A percentile compares a stretch with the other conserved stretches of the same genome.
phyloP scores from a whole-genome alignment of 2,888 invertebrate genomes.

The Leptarthrus brevirostris region DNA sequence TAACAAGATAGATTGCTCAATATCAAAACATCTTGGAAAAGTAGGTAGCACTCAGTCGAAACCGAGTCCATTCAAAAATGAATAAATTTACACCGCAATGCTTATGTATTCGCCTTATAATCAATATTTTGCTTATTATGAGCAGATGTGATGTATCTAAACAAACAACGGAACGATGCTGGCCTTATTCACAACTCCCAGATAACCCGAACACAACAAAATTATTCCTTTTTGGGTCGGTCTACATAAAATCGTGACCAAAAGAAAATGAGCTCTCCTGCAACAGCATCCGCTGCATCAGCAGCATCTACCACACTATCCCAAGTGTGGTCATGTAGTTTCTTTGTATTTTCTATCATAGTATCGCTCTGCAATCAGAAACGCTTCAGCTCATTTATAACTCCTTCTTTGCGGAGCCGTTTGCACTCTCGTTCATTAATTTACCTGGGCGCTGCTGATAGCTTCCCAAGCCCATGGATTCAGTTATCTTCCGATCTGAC shows the following conservation, averaged over 20 bases:
- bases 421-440: neutral
- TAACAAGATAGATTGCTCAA: too few species aligned
- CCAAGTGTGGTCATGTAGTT: slow-evolving; percentile 7
- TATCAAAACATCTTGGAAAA: too few species aligned
- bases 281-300: too few species aligned
- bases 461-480: neutral
- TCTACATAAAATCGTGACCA: slow-evolving; percentile 10
- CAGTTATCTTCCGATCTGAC: slow-evolving; percentile 9
- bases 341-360: neutral
- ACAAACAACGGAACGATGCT: too few species aligned
- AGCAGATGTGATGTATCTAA: too few species aligned
- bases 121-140: too few species aligned
- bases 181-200: neutral
- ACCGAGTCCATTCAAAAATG: too few species aligned
- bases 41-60: too few species aligned
- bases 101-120: too few species aligned
- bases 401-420: neutral
- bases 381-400: neutral
- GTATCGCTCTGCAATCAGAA: neutral
- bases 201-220: too few species aligned
- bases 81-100: too few species aligned
- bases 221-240: too few species aligned
- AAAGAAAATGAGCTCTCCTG: slow-evolving; percentile 15
- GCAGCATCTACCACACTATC: neutral
- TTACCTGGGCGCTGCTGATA: neutral